Evolutionary conservation across 1,140 invertebrate species (phyloP).

Genomic region (Drosophila kanapiae): DNA sequence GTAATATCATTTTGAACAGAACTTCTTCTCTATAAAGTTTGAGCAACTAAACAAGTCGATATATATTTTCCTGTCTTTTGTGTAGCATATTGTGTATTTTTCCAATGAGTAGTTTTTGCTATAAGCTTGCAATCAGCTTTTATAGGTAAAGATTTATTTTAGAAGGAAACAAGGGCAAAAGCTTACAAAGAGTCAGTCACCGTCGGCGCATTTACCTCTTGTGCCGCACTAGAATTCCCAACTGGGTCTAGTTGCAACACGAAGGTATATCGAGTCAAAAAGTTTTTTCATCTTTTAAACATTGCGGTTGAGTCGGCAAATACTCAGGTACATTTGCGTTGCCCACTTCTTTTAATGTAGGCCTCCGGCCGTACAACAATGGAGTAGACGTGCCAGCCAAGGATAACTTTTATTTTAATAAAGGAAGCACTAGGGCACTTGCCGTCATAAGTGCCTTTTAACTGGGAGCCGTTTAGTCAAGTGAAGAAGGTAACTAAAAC

Average conservation of each 20-base stretch:
- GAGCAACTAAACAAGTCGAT: too few species aligned
- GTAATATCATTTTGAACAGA: background rate
- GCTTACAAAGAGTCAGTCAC: too few species aligned
- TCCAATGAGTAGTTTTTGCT: too few species aligned
- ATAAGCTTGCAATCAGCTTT: too few species aligned
- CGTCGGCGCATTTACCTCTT: background rate
- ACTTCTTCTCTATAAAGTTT: too few species aligned
- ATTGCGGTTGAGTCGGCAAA: slow-evolving; percentile 6
- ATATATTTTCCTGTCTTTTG: too few species aligned
- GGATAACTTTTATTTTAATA: slow-evolving; percentile 39
- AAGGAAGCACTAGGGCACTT: slow-evolving; percentile 32
- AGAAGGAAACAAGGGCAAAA: too few species aligned
- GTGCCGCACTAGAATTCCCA: background rate
- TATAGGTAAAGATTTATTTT: too few species aligned
- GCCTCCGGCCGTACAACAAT: slow-evolving; percentile 8
- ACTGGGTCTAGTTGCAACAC: background rate
- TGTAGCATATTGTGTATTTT: too few species aligned
- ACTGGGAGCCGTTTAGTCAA: slow-evolving; percentile 35
- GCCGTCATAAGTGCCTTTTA: slow-evolving; percentile 33
- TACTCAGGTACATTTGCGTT: slow-evolving; percentile 11
- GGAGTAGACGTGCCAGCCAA: slow-evolving; percentile 25
- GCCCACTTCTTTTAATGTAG: slow-evolving; percentile 3
- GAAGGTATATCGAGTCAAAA: background rate
- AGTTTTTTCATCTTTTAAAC: background rate
- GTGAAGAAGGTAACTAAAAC: slow-evolving; percentile 25